A percentile compares a stretch with the other conserved stretches of the same genome.
Conservation (phyloP, 1,140 invertebrate genomes). For the Tetragonula clypearis region DNA sequence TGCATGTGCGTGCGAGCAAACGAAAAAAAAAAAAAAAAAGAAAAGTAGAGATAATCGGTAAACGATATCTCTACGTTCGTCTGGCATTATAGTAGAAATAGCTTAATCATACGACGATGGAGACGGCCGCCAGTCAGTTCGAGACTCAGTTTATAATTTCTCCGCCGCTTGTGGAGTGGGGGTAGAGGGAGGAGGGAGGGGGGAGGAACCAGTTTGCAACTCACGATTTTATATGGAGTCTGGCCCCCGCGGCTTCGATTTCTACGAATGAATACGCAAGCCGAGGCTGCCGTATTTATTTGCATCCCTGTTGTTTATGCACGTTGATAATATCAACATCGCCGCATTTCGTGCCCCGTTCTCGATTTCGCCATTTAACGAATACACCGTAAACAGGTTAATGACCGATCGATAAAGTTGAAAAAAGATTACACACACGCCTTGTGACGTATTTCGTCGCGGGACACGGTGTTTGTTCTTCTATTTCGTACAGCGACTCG, state of each 20-base stretch:
- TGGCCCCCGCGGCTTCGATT: slow-evolving; percentile 31
- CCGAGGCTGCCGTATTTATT: not conserved
- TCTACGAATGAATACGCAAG: slow-evolving; percentile 36
- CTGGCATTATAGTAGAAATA: slow-evolving; percentile 71
- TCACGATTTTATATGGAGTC: slow-evolving; percentile 9
- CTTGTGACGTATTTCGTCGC: not conserved
- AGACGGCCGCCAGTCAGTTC: slow-evolving; percentile 58
- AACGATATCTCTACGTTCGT: not conserved
- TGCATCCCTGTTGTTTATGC: not conserved
- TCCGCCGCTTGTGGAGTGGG: slow-evolving; percentile 17
- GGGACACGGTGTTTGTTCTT: too few relatives aligned
- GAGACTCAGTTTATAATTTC: slow-evolving; percentile 69
- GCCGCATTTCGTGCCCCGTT: too few relatives aligned
- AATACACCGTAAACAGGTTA: slow-evolving; percentile 6
- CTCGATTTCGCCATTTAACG: slow-evolving; percentile 5
- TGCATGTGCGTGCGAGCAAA: not conserved
- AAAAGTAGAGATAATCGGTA: not conserved
- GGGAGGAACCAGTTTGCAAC: slow-evolving; percentile 46
- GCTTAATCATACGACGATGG: slow-evolving; percentile 75
- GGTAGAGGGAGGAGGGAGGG: too few relatives aligned
- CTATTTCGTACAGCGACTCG: too few relatives aligned
- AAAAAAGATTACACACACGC: not conserved
- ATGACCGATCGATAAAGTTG: not conserved
- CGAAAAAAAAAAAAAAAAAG: not conserved
- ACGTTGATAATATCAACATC: not conserved